Percentiles rank a stretch among this genome's conserved stretches.
Evolutionary conservation across 2,113 vertebrate species (phyloP).

Genomic region (Halichoerus grypus): DNA sequence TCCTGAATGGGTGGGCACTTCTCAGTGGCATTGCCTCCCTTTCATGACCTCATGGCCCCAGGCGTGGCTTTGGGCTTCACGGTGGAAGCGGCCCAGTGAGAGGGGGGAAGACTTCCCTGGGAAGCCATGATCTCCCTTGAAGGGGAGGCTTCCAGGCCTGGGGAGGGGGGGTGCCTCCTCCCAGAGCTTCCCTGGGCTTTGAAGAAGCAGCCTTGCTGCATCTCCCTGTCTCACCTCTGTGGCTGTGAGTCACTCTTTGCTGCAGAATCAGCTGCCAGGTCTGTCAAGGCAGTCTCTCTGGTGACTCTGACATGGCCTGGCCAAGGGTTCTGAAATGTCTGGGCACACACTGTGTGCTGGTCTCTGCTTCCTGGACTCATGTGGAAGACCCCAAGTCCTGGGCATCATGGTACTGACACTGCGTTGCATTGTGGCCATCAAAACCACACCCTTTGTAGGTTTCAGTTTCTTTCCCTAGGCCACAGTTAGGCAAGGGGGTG

Average conservation of each 20-base stretch:
- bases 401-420: not conserved
- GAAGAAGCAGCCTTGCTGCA: not conserved
- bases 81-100: not conserved
- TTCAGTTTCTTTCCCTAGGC: not conserved
- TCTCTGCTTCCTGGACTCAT: not conserved
- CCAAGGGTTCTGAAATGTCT: not conserved
- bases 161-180: not conserved
- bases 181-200: not conserved
- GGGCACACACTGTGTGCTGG: not conserved
- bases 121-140: not conserved
- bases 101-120: not conserved
- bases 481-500: not conserved
- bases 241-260: not conserved
- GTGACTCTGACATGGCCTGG: not conserved
- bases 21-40: not conserved
- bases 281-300: not conserved
- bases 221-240: not conserved
- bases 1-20: not conserved
- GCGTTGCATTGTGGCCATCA: not conserved
- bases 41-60: not conserved
- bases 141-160: not conserved
- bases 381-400: not conserved
- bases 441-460: not conserved
- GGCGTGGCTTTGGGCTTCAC: not conserved
- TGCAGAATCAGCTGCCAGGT: not conserved